Percentiles rank a stretch among this genome's conserved stretches.
phyloP scores from a whole-genome alignment of 2,888 invertebrate species.

The Limnephilus marmoratus region DNA sequence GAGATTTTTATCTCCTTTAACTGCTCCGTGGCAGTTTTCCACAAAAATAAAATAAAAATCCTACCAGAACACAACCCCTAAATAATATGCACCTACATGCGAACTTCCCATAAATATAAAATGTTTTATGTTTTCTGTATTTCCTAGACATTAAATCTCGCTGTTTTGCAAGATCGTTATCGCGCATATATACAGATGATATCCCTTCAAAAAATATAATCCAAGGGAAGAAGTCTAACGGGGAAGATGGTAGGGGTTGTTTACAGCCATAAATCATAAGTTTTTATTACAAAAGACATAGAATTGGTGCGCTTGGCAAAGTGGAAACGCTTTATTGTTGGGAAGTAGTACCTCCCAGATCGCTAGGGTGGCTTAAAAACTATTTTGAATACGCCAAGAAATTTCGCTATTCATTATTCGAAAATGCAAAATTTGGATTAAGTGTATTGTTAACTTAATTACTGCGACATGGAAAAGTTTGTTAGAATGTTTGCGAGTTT shows the following conservation, averaged over 20 bases:
- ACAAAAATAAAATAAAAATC: no score
- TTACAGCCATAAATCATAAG: constrained; percentile 17
- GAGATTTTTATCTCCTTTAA: no score
- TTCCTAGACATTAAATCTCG: not conserved
- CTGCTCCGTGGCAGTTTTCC: no score
- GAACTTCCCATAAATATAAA: not conserved
- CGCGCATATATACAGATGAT: not conserved
- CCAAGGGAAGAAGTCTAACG: not conserved
- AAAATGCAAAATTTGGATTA: not conserved
- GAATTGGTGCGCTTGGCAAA: not conserved
- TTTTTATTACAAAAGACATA: constrained; percentile 35
- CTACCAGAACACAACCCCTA: no score
- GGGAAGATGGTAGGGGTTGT: constrained; percentile 6
- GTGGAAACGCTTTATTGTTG: constrained; percentile 40
- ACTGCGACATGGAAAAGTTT: not conserved
- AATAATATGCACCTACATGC: not conserved
- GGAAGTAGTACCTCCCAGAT: constrained; percentile 17
- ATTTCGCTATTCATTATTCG: not conserved
- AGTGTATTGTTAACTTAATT: not conserved
- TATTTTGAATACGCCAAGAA: constrained; percentile 26
- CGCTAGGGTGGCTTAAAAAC: not conserved
- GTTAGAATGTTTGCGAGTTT: not conserved
- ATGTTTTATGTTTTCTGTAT: not conserved
- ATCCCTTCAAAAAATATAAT: not conserved
- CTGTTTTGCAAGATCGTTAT: constrained; percentile 2